A percentile compares a stretch with the other conserved stretches of the same genome.
These are phyloP conservation scores for Psittacara wagleri DNA, from an alignment of 2,113 vertebrate species.

Conservation along the genomic window DNA sequence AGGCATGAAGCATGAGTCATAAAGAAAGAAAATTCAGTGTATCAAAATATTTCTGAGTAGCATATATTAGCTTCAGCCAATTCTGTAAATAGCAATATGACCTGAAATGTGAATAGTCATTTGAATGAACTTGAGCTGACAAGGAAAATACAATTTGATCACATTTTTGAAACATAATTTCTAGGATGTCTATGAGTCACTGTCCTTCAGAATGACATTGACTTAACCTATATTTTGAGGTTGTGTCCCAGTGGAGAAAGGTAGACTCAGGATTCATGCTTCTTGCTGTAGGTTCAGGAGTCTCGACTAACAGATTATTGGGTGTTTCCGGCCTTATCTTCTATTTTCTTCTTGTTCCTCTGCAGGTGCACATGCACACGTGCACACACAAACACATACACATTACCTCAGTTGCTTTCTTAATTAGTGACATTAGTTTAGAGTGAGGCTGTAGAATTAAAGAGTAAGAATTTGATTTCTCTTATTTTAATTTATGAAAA, in stretches of 20 bases:
- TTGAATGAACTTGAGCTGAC: conserved; percentile 11
- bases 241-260: neutral
- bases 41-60: conserved; percentile 56
- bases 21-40: conserved; percentile 53
- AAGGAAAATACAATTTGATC: neutral
- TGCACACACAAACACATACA: neutral
- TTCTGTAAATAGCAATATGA: conserved; percentile 48
- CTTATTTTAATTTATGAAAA: neutral
- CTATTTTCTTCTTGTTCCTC: neutral
- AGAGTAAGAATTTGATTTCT: neutral
- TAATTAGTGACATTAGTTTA: neutral
- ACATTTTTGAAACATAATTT: conserved; percentile 18
- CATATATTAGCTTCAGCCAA: conserved; percentile 30
- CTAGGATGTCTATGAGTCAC: neutral
- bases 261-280: neutral
- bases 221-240: neutral
- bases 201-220: conserved; percentile 34
- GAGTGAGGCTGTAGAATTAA: neutral
- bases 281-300: neutral
- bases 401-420: neutral
- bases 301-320: neutral
- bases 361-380: accelerated
- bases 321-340: neutral
- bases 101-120: conserved; percentile 13
- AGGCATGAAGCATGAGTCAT: conserved; percentile 55